These are phyloP conservation scores for Antechinus flavipes DNA, from an alignment of 2,113 vertebrate species.

Conservation along the genomic window DNA sequence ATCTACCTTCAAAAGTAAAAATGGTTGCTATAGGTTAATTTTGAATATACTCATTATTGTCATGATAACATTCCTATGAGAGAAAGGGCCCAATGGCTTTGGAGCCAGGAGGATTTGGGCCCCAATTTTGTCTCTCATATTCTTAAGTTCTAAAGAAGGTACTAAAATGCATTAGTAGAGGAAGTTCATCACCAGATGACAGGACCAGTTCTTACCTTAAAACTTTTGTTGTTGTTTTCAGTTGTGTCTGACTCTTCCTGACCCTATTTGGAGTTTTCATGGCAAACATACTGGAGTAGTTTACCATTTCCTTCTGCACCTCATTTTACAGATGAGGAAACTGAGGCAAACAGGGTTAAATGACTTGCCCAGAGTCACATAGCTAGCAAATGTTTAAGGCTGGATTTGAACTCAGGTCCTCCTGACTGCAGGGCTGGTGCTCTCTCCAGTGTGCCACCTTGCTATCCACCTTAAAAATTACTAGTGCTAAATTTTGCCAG, in stretches of 20 bases:
- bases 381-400: background rate
- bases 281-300: background rate
- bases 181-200: background rate
- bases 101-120: background rate
- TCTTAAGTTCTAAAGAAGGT: background rate
- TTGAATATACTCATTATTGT: background rate
- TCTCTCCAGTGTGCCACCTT: background rate
- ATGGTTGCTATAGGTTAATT: background rate
- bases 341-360: background rate
- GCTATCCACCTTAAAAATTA: background rate
- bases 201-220: background rate
- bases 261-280: background rate
- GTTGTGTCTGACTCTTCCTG: background rate
- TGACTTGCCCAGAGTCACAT: background rate
- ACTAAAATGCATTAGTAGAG: background rate
- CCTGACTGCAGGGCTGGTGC: background rate
- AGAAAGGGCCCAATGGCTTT: background rate
- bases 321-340: background rate
- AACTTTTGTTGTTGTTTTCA: background rate
- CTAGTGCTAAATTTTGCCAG: background rate
- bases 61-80: background rate
- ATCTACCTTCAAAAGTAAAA: background rate
- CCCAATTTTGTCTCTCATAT: background rate
- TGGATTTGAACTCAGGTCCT: background rate
- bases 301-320: background rate